Evolutionary conservation across 2,888 invertebrate genomes (phyloP), one percentile per base, ranked within the genome.

Genomic region (Amphipoea oculea): DNA sequence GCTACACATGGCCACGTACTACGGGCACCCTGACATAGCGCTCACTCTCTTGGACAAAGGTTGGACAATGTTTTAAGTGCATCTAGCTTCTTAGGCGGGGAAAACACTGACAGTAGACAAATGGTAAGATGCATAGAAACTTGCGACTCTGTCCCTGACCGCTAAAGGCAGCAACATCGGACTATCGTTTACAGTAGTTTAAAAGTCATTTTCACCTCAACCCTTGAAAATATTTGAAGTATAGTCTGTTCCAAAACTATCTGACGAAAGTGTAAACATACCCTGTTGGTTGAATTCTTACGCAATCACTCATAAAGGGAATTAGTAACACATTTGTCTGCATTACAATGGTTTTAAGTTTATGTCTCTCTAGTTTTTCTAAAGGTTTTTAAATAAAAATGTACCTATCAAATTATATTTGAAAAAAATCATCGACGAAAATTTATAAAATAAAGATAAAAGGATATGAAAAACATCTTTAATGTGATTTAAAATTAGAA

Each of bases 1-100:
- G 11, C 97, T 99, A 70, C 99, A 99, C 93, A 99, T 99, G 93
- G 99, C 99, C 77, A 98, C 99, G 6, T 99, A 99, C 94, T 99
- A 99, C 94, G 99, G 99, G 93, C 98, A 99, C 93, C 98, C 99
- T 75, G 98, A 98, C 90, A 99, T 99, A 54, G 99, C 99, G 4
- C 97, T 99, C 86, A 96, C 99, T 83, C 97, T 99, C 42, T 96
- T 99, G 81, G 99, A 99, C 92, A 99, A 98, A 96, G 99, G 99
- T 97, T 87, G 1, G 70, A 12, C 1, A 4, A 4, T 5, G 1
- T 40, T n/a, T 42, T 14, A 12, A 54, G 48, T 29, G 54, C 4
- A 9, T 51, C n/a, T 57, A n/a, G 12, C 7, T 62, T 23, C 12
- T 9, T 57, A 23, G 5, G 29, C 0, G 48, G 48, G 14, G 48